Evolutionary conservation across 2,888 invertebrate species (phyloP).

Genomic region (Eupithecia insigniata): DNA sequence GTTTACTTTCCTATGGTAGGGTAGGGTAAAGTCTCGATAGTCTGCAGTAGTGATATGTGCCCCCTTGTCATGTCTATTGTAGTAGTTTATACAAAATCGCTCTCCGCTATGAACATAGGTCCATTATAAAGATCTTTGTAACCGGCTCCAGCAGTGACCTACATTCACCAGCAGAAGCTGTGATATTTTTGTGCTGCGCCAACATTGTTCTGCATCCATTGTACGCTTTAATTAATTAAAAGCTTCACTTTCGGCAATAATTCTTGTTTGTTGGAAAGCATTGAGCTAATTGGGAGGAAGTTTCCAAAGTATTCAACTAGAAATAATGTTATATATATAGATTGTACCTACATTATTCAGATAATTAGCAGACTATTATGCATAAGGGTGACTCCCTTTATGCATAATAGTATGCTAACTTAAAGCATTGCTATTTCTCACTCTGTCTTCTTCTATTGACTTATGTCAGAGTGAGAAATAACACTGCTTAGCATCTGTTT

Average conservation of each 20-base stretch:
- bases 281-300: slow-evolving; percentile 26
- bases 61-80: background rate
- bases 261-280: slow-evolving; percentile 27
- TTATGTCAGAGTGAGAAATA: too few relatives aligned
- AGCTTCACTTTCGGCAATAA: slow-evolving; percentile 47
- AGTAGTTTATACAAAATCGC: slow-evolving; percentile 18
- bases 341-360: too few relatives aligned
- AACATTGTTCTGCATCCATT: slow-evolving; percentile 64
- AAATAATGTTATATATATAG: background rate
- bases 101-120: slow-evolving; percentile 46
- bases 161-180: slow-evolving; percentile 68
- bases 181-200: slow-evolving; percentile 71
- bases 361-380: too few relatives aligned
- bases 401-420: background rate
- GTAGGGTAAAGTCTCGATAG: background rate
- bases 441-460: too few relatives aligned
- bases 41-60: too few relatives aligned
- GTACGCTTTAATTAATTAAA: slow-evolving; percentile 72
- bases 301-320: background rate
- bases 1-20: background rate
- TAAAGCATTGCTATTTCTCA: too few relatives aligned
- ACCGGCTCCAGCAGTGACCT: slow-evolving; percentile 71
- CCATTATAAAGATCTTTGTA: slow-evolving; percentile 65
- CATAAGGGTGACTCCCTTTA: too few relatives aligned
- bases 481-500: too few relatives aligned